phyloP scores from a whole-genome alignment of 2,797 vertebrate genomes.

The Periophthalmus magnuspinnatus region DNA sequence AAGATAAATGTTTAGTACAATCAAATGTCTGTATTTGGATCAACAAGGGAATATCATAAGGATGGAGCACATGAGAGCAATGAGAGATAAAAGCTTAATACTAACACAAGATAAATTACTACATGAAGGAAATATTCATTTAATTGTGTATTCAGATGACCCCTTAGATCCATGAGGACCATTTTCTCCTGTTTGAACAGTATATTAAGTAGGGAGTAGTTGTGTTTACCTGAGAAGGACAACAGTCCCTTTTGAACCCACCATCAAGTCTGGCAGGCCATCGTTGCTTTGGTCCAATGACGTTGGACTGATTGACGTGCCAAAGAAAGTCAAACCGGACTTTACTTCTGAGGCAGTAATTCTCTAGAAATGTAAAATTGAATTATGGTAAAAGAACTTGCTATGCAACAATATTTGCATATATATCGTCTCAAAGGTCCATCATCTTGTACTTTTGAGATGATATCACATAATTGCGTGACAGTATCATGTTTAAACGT shows the following conservation, averaged over 20 bases:
- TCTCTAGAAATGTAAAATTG: constrained; percentile 50
- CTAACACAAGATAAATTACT: background rate
- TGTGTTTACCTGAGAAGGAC: constrained; percentile 79
- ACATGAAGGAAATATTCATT: background rate
- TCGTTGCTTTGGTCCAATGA: constrained; percentile 79
- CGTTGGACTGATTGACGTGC: constrained; percentile 74
- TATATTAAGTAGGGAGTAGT: background rate
- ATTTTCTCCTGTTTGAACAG: background rate
- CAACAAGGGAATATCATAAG: background rate
- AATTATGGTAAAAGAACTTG: background rate
- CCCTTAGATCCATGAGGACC: background rate
- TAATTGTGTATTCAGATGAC: background rate
- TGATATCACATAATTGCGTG: no score
- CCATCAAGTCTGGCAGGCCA: constrained; percentile 74
- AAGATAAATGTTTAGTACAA: background rate
- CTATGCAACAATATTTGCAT: no score
- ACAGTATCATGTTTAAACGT: no score
- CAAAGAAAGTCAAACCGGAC: constrained; percentile 74
- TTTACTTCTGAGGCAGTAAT: constrained; percentile 61
- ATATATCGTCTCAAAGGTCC: no score
- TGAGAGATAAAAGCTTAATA: background rate
- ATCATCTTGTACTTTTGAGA: no score
- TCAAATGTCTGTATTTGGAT: no score
- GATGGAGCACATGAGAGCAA: background rate
- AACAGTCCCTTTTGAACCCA: constrained; percentile 77